Percentiles rank a stretch among this genome's conserved stretches.
Conservation (phyloP, 1,140 invertebrate species). For the Halesus radiatus region DNA sequence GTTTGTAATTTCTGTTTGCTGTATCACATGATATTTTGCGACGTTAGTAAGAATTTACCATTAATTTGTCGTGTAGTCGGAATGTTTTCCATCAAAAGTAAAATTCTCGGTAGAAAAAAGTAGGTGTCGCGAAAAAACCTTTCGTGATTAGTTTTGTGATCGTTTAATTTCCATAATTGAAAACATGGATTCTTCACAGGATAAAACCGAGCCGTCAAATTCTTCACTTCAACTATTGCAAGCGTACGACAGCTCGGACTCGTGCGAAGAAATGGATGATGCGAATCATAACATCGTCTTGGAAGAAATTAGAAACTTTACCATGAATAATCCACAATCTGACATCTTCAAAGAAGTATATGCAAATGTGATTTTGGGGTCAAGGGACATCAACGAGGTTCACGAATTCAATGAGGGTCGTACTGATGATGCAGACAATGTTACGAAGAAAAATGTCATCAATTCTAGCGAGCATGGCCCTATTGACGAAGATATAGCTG, state of each 20-base stretch:
- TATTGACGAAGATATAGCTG: conserved; percentile 1
- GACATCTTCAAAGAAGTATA: neutral
- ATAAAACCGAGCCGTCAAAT: conserved; percentile 1
- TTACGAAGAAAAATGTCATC: conserved; percentile 10
- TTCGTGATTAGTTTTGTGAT: neutral
- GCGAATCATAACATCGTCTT: conserved; percentile 28
- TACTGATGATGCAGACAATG: neutral
- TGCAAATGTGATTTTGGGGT: neutral
- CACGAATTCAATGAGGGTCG: neutral
- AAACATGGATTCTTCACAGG: conserved; percentile 23
- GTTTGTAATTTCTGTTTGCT: neutral
- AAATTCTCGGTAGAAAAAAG: neutral
- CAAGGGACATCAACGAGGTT: neutral
- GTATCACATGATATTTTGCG: neutral
- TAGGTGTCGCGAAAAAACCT: neutral
- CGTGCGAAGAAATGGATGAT: conserved; percentile 36
- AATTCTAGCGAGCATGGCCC: conserved; percentile 24
- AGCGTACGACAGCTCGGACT: conserved; percentile 39
- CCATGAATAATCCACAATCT: neutral
- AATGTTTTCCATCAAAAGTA: conserved; percentile 21
- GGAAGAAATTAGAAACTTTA: neutral
- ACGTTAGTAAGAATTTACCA: neutral
- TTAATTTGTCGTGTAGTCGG: neutral
- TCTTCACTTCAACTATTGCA: conserved; percentile 33
- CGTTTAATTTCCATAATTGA: neutral